Percentiles rank a stretch among this genome's conserved stretches.
Conservation (phyloP, 2,113 vertebrate species). For the Promerops cafer region DNA sequence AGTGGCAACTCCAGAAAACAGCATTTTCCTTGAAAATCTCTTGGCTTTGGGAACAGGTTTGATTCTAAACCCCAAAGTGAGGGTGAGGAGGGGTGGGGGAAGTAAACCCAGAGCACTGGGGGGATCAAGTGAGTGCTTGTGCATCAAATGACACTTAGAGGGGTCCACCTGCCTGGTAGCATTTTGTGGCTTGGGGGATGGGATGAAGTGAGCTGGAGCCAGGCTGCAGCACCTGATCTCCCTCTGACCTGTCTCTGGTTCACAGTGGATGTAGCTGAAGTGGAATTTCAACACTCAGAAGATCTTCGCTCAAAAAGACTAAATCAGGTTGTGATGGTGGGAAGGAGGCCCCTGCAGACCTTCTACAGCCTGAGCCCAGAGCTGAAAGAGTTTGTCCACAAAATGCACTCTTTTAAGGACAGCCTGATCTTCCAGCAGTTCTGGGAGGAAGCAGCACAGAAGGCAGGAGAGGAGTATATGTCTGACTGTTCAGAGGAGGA, state of each 20-base stretch:
- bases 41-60: not conserved
- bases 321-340: constrained; percentile 59
- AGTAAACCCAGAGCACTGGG: not conserved
- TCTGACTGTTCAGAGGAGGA: not conserved
- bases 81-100: not conserved
- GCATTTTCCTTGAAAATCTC: not conserved
- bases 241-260: not conserved
- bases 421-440: constrained; percentile 78
- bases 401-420: constrained; percentile 62
- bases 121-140: not conserved
- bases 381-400: constrained; percentile 56
- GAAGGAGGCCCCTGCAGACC: not conserved
- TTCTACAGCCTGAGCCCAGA: constrained; percentile 72
- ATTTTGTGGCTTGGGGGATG: not conserved
- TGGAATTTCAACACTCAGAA: constrained; percentile 40
- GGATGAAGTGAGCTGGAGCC: not conserved
- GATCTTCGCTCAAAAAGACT: constrained; percentile 65
- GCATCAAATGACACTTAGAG: not conserved
- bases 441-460: constrained; percentile 72
- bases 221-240: not conserved
- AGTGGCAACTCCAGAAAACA: not conserved
- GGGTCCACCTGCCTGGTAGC: not conserved
- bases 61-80: not conserved
- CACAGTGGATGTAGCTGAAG: constrained; percentile 72
- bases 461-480: not conserved